Percentiles rank a stretch among this genome's conserved stretches.
These are phyloP conservation scores for Alcis repandata DNA, from an alignment of 2,888 invertebrate species.

Conservation along the genomic window DNA sequence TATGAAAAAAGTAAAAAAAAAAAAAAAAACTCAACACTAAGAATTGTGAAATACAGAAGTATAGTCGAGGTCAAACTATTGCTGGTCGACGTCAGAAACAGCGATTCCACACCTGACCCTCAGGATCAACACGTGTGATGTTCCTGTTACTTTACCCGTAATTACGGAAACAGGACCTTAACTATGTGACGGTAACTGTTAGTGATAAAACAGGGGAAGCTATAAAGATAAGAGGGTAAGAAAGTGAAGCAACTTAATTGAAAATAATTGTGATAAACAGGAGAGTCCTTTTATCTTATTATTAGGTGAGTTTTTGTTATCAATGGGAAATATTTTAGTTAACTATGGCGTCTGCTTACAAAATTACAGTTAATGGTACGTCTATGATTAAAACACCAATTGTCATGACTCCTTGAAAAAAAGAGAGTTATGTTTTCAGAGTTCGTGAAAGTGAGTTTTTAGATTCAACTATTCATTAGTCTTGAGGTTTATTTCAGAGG, in stretches of 20 bases:
- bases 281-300: background rate
- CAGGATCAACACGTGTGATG: conserved; percentile 56
- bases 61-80: conserved; percentile 41
- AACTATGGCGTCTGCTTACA: too few relatives aligned
- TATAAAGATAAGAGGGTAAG: conserved; percentile 18
- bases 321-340: too few relatives aligned
- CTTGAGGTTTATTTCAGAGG: too few relatives aligned
- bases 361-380: too few relatives aligned
- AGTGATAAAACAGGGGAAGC: conserved; percentile 11
- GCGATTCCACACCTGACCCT: conserved; percentile 58
- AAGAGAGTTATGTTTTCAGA: too few relatives aligned
- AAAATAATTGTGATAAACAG: conserved; percentile 14
- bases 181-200: conserved; percentile 48
- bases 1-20: too few relatives aligned
- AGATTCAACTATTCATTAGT: too few relatives aligned
- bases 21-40: background rate
- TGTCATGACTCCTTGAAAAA: background rate
- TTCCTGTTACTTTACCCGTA: conserved; percentile 57
- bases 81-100: conserved; percentile 47
- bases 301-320: too few relatives aligned
- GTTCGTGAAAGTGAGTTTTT: too few relatives aligned
- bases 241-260: conserved; percentile 1
- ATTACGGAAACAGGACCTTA: conserved; percentile 62
- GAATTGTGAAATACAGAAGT: background rate
- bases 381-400: too few relatives aligned